Percentiles rank a stretch among this genome's conserved stretches.
Conservation (phyloP, 2,113 vertebrate species). For the Sturnus vulgaris region DNA sequence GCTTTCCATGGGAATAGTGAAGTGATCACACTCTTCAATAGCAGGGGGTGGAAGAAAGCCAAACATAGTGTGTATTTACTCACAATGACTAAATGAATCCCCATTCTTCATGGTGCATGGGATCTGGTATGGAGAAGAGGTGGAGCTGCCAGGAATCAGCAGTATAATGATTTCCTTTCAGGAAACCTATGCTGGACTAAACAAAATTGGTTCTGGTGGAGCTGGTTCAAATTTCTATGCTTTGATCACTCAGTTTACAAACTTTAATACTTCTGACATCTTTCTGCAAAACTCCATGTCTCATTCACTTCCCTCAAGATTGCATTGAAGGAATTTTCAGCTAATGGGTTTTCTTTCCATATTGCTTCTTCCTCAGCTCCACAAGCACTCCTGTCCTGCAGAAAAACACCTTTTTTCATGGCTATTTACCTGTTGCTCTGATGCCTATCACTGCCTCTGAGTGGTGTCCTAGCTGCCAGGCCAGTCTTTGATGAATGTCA, state of each 20-base stretch:
- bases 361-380: background rate
- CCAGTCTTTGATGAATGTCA: background rate
- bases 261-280: background rate
- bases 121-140: background rate
- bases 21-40: accelerated
- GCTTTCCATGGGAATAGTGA: background rate
- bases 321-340: background rate
- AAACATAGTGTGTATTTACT: background rate
- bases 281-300: background rate
- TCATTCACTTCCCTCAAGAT: background rate
- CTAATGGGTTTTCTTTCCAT: background rate
- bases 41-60: background rate
- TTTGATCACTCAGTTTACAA: background rate
- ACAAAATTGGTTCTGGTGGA: background rate
- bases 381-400: background rate
- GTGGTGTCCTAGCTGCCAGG: background rate
- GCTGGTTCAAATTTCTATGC: background rate
- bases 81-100: accelerated
- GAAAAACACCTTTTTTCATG: background rate
- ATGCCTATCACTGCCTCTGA: background rate
- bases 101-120: accelerated
- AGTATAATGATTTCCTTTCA: background rate
- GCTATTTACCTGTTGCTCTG: background rate
- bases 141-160: background rate
- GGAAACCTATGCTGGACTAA: background rate